Conservation (phyloP, 2,797 vertebrate genomes). For the Poeciliopsis presidionis region DNA sequence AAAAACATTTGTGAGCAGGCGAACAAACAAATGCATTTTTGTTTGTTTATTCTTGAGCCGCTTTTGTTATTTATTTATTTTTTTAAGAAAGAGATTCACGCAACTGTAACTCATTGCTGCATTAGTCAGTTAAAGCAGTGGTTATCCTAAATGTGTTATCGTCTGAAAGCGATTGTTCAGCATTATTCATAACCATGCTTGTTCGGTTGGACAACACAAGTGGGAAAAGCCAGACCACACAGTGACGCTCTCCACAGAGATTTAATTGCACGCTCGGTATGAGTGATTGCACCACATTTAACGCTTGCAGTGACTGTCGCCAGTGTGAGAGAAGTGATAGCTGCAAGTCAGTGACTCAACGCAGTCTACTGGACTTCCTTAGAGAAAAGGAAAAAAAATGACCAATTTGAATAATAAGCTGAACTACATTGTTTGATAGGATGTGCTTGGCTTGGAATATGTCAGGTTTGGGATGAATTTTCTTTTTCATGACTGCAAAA, state of each 20-base stretch:
- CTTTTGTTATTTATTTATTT: neutral
- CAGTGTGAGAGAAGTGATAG: neutral
- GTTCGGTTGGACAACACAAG: neutral
- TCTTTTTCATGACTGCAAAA: neutral
- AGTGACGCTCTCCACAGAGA: neutral
- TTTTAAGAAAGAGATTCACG: neutral
- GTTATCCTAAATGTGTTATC: neutral
- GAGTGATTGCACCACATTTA: neutral
- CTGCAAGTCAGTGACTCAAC: neutral
- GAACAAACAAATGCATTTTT: neutral
- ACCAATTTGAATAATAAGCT: neutral
- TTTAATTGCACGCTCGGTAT: neutral
- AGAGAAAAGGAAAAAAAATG: neutral
- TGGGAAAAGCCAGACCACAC: neutral
- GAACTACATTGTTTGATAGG: neutral
- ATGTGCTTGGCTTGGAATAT: neutral
- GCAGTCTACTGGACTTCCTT: neutral
- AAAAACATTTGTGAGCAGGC: neutral
- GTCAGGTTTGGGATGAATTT: neutral
- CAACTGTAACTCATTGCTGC: neutral
- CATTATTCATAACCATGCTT: neutral
- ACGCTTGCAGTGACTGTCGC: neutral
- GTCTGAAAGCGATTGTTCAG: neutral
- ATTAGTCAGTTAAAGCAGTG: neutral
- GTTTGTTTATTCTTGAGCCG: neutral